Percentiles rank a stretch among this genome's conserved stretches.
These are phyloP conservation scores for Phylloscopus trochiloides DNA, from an alignment of 2,113 vertebrate genomes.

Conservation along the genomic window DNA sequence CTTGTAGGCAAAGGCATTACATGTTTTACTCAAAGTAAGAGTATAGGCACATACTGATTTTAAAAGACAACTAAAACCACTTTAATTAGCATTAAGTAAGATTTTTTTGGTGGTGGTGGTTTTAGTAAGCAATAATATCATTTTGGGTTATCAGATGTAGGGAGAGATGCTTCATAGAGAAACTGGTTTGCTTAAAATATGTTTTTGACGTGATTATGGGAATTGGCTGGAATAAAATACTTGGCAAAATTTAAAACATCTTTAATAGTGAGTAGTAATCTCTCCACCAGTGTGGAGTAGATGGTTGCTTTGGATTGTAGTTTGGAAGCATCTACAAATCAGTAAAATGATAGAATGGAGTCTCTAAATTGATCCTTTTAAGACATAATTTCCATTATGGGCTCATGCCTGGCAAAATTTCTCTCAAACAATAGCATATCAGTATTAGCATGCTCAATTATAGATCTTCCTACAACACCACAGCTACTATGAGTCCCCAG, in stretches of 20 bases:
- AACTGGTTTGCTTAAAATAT: not conserved
- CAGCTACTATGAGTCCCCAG: not conserved
- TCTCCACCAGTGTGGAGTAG: not conserved
- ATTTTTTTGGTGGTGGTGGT: not conserved
- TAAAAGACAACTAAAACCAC: not conserved
- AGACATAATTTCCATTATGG: not conserved
- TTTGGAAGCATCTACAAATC: not conserved
- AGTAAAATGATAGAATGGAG: not conserved
- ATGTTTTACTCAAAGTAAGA: not conserved
- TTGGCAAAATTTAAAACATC: not conserved
- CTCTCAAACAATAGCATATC: not conserved
- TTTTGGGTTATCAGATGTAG: not conserved
- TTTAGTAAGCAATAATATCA: not conserved
- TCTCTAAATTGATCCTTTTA: slow-evolving; percentile 5
- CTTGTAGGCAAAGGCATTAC: not conserved
- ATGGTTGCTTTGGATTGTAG: not conserved
- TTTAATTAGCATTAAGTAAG: not conserved
- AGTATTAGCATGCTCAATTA: slow-evolving; percentile 24
- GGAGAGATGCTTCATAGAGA: not conserved
- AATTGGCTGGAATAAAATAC: not conserved
- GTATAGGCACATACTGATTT: not conserved
- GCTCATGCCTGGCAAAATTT: not conserved
- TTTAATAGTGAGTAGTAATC: not conserved
- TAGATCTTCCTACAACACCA: not conserved
- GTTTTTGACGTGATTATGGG: not conserved